Evolutionary conservation across 1,140 invertebrate species (phyloP).

Genomic region (Teleogryllus occipitalis): DNA sequence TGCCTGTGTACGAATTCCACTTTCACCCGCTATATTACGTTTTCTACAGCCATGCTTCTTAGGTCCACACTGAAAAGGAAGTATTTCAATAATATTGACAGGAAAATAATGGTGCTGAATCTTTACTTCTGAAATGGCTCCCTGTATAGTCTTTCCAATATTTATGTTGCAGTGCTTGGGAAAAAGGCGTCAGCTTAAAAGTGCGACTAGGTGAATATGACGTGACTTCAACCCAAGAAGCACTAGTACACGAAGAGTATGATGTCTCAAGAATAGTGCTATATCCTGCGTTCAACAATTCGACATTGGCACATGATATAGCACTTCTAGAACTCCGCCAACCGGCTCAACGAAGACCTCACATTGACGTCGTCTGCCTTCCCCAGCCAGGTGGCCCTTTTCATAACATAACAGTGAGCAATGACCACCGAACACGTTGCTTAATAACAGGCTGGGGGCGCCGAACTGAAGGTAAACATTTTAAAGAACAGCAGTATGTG

Average conservation of each 20-base stretch:
- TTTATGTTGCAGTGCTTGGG: constrained; percentile 20
- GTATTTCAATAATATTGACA: no score
- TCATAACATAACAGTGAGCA: constrained; percentile 15
- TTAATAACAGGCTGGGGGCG: constrained; percentile 52
- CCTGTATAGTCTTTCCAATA: neutral
- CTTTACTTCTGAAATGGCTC: no score
- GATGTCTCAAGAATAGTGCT: constrained; percentile 29
- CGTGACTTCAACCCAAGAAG: constrained; percentile 32
- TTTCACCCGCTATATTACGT: no score
- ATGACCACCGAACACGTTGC: constrained; percentile 32
- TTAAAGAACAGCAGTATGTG: constrained; percentile 27
- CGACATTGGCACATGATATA: constrained; percentile 39
- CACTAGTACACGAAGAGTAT: constrained; percentile 28
- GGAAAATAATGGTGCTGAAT: no score
- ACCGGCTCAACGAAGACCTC: constrained; percentile 30
- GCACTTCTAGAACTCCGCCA: constrained; percentile 35
- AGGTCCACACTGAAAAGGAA: no score
- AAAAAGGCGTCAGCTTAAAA: constrained; percentile 31
- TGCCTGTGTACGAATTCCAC: no score
- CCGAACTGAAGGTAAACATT: constrained; percentile 35
- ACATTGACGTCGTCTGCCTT: constrained; percentile 41
- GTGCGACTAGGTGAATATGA: constrained; percentile 43
- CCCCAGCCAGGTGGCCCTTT: constrained; percentile 29
- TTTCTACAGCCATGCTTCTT: no score
- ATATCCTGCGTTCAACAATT: constrained; percentile 35